These are phyloP conservation scores for Rhamphomyia laevipes DNA, from an alignment of 2,888 invertebrate species.

Conservation along the genomic window DNA sequence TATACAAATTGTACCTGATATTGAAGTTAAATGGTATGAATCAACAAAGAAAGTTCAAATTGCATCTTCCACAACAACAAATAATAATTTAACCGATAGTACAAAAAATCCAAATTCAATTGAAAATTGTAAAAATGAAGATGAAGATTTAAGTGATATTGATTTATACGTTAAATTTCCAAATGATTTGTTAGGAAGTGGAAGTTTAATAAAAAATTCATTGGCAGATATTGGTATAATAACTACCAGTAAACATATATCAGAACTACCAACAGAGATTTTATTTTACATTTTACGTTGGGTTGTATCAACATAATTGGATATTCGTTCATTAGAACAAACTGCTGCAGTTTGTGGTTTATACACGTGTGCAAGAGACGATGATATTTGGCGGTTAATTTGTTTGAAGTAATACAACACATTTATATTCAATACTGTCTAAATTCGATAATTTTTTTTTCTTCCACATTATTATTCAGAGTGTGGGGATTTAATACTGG, in stretches of 20 bases:
- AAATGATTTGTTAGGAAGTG: conserved; percentile 18
- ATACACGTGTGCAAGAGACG: conserved; percentile 72
- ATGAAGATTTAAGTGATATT: conserved; percentile 18
- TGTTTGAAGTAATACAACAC: conserved; percentile 69
- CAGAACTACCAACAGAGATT: conserved; percentile 77
- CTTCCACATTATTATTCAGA: too few relatives aligned
- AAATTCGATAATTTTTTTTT: too few relatives aligned
- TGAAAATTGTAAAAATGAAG: conserved; percentile 2
- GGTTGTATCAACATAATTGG: conserved; percentile 81
- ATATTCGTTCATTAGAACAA: conserved; percentile 72
- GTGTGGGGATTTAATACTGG: conserved; percentile 78
- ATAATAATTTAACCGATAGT: background rate
- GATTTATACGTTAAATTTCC: conserved; percentile 29
- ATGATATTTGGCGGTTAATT: conserved; percentile 75
- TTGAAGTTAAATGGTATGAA: conserved; percentile 69
- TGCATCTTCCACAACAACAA: background rate
- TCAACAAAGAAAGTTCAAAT: conserved; percentile 17
- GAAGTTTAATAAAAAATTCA: too few relatives aligned
- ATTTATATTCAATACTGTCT: too few relatives aligned
- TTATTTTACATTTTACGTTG: conserved; percentile 75
- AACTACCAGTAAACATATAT: conserved; percentile 60
- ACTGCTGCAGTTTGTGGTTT: conserved; percentile 73
- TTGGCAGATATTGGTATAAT: conserved; percentile 34
- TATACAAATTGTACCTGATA: conserved; percentile 82
- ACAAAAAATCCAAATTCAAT: background rate